Base-by-base conservation (phyloP, 92 coral and sea anemone genomes). In the Meandrina meandrites region DNA sequence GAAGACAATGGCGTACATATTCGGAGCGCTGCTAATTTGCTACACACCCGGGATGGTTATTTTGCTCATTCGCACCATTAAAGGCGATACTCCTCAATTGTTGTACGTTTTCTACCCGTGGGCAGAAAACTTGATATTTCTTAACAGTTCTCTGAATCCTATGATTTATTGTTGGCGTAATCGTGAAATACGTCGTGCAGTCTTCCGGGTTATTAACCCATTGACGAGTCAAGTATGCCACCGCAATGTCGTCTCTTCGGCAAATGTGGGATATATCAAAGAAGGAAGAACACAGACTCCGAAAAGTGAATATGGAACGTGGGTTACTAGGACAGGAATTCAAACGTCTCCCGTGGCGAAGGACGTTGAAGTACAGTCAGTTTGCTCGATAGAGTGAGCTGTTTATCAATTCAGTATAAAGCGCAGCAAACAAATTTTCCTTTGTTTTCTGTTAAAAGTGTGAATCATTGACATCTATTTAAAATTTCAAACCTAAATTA, bases 121-220 rank as follows among this genome's bases (percentile, higher is more conserved):
- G 81, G 93, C 90, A 1, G 93, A 90, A 73, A 86, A 76, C 50
- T 42, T 87, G 74, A 84, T 87, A n/a, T 87, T 90, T 79, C 57
- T 90, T 10, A 90, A 87, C 88, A 90, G 93, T 62, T 67, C 84
- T 5, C 73, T 90, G 53, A 90, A 90, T 53, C 88, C 90, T 15
- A 70, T 81, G 45, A 90, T 90, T 36, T 90, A 90, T 42, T 86
- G 88, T 36, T 90, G 93, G 93, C 84, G 93, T 37, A 86, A 84
- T 78, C 76, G 85, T 34, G 90, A 90, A 14, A 87, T 90, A 40
- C 70, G 93, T 3, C 79, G 79, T 0, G 88, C 82, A 0, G 74
- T 85, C 22, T 85, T 85, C 35, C 73, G 82, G 30, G 72, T 85
- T 75, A 75, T 85, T 40, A 85, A 66, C 74, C 75, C 81, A 37